Percentiles rank a stretch among this genome's conserved stretches.
phyloP scores from a whole-genome alignment of 2,888 invertebrate species.

The Baccha elongata region DNA sequence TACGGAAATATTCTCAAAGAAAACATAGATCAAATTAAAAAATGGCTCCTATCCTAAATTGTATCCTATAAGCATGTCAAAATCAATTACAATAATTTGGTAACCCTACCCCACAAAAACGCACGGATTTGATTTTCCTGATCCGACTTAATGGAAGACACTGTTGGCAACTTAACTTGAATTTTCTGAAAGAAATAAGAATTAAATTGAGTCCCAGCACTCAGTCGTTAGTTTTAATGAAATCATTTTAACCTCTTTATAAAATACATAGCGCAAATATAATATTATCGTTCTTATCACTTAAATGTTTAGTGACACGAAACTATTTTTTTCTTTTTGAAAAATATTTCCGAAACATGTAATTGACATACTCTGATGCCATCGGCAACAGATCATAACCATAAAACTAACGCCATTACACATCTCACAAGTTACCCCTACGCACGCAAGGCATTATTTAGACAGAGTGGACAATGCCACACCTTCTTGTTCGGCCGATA shows the following conservation, averaged over 20 bases:
- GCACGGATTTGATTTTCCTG: no score
- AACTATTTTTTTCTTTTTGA: conserved; percentile 12
- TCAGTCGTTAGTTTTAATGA: neutral
- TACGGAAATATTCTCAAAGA: no score
- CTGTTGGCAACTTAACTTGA: no score
- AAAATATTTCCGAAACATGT: conserved; percentile 25
- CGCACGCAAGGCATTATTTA: conserved; percentile 26
- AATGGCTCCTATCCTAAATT: no score
- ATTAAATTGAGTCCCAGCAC: no score
- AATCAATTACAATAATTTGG: no score
- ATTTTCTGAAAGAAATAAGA: no score
- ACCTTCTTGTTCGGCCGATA: conserved; percentile 26
- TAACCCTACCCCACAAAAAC: no score
- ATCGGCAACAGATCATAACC: conserved; percentile 32
- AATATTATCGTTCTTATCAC: neutral
- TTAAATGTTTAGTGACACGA: conserved; percentile 19
- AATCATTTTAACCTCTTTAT: neutral
- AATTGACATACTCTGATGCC: conserved; percentile 25
- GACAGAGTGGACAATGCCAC: conserved; percentile 11
- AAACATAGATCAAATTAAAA: no score
- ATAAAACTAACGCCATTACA: conserved; percentile 25
- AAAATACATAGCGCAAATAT: neutral
- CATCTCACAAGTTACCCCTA: neutral
- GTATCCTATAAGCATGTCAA: no score
- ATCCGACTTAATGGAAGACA: no score